Conservation (phyloP, 2,797 vertebrate genomes). For the Fratercula arctica region DNA sequence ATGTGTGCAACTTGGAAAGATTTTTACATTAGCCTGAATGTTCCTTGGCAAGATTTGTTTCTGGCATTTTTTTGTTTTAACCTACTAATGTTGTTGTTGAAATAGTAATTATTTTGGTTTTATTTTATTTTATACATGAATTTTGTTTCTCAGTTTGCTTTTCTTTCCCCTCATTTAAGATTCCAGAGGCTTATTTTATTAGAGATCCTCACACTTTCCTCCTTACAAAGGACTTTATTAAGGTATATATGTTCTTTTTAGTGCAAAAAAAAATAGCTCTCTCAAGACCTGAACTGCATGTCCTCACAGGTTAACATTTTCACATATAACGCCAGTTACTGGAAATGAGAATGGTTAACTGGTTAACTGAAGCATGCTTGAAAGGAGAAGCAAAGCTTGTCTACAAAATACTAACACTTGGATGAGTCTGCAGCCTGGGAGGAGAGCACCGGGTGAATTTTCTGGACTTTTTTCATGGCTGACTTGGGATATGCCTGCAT, state of each 20-base stretch:
- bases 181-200: conserved; percentile 81
- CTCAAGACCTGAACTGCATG: conserved; percentile 81
- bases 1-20: not conserved
- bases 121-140: not conserved
- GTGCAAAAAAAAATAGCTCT: not conserved
- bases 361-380: conserved; percentile 93
- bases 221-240: conserved; percentile 80
- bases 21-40: not conserved
- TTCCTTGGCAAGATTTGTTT: not conserved
- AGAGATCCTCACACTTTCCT: conserved; percentile 81
- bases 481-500: conserved; percentile 91
- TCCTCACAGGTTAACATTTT: conserved; percentile 90
- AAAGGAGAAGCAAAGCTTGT: conserved; percentile 94
- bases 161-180: conserved; percentile 69
- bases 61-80: not conserved
- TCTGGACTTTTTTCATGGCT: conserved; percentile 87
- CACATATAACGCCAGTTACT: conserved; percentile 77
- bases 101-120: not conserved
- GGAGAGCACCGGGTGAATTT: conserved; percentile 83
- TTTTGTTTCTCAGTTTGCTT: conserved; percentile 59
- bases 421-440: conserved; percentile 90
- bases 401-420: conserved; percentile 95
- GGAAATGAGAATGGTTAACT: conserved; percentile 87
- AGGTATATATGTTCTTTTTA: conserved; percentile 71
- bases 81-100: not conserved